Evolutionary conservation across 1,140 invertebrate species (phyloP).

Genomic region (Bombus confusus): DNA sequence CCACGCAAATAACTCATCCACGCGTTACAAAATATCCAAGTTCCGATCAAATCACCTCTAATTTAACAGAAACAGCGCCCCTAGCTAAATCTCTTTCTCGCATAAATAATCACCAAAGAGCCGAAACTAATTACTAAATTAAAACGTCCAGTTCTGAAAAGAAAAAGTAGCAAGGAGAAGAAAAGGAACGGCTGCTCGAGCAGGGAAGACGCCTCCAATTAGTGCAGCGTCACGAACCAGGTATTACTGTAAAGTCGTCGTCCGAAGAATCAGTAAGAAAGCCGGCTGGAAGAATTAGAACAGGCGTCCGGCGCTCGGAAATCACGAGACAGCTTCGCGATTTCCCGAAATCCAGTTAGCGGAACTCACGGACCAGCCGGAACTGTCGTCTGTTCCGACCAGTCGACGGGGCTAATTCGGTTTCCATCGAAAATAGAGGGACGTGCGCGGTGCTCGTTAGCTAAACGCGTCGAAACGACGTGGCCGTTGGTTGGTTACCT

Average conservation of each 20-base stretch:
- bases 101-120: too few species aligned
- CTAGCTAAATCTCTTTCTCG: not conserved
- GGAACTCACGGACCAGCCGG: slow-evolving; percentile 3
- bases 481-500: slow-evolving; percentile 12
- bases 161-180: not conserved
- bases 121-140: not conserved
- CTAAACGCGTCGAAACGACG: slow-evolving; percentile 48
- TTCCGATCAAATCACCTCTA: too few species aligned
- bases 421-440: slow-evolving; percentile 64
- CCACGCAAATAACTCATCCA: too few species aligned
- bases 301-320: not conserved
- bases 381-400: slow-evolving; percentile 37
- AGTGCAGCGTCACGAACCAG: not conserved
- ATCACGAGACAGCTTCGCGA: slow-evolving; percentile 51
- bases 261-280: not conserved
- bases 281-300: not conserved
- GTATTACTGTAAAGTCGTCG: not conserved
- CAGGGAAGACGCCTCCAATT: not conserved
- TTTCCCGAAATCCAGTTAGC: slow-evolving; percentile 59
- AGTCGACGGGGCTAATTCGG: slow-evolving; percentile 50
- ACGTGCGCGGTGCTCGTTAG: slow-evolving; percentile 60
- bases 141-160: too few species aligned
- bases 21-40: too few species aligned
- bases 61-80: too few species aligned
- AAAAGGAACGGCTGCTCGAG: too few species aligned